Base-by-base conservation (phyloP, 2,888 invertebrate genomes). In the Prosopocoilus inquinatus region DNA sequence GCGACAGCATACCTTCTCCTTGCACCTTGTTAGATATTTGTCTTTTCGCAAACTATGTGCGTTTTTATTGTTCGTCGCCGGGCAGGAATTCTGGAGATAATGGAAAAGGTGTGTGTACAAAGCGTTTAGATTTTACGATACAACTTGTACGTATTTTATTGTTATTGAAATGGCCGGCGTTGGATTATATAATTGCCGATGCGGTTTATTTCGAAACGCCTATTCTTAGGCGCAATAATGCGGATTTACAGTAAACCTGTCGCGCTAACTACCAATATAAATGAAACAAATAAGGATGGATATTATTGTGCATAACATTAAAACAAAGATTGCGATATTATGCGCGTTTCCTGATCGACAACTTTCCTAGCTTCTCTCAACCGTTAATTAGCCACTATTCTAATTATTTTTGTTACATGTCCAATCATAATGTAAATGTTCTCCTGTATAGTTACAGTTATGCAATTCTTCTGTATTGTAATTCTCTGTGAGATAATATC, bases 1-100 rank as follows among this genome's bases (percentile, higher is more conserved):
- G 67, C 67, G 67, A 73, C 74, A 72, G 61, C 71, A 69, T 68
- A 68, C 71, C 70, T 70, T 72, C 70, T 70, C 67, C 69, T 64
- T 68, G 69, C 71, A 69, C 68, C 73, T 70, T 72, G 73, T 73
- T 74, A 74, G 71, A 73, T 73, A 74, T 75, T 74, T 75, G 74
- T 75, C 73, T 72, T 64, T 63, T 64, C 64, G 56, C 54, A 46
- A 65, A 67, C 65, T 64, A 65, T 64, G 66, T 61, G 62, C 62
- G 64, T 69, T 71, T 73, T 71, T 70, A 61, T 50, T 58, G 69
- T 70, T 60, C 53, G 55, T 59, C 39, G 46, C 66, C 64, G 62
- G 64, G 67, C 68, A 62, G 67, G 73, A 70, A 74, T 73, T 71
- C 67, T 62, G 60, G 43, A 66, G 72, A 74, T 75, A 75, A 75